A percentile compares a stretch with the other conserved stretches of the same genome.
Conservation (phyloP, 2,797 vertebrate genomes). For the Natrix natrix region DNA sequence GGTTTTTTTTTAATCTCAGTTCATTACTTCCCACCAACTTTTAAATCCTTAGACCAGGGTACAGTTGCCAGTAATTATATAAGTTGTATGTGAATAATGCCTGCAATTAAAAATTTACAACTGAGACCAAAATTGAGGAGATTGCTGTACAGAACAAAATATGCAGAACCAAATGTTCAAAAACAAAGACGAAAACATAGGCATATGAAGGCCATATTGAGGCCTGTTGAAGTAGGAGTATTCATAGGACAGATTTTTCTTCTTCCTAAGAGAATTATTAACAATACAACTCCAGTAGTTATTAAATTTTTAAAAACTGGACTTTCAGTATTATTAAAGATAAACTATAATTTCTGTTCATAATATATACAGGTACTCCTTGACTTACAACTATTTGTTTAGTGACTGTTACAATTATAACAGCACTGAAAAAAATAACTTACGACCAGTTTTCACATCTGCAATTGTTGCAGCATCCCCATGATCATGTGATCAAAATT, state of each 20-base stretch:
- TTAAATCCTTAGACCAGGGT: background rate
- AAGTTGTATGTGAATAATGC: background rate
- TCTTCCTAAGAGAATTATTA: background rate
- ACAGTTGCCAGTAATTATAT: background rate
- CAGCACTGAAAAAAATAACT: background rate
- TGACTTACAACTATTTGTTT: background rate
- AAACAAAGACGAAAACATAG: slow-evolving; percentile 12
- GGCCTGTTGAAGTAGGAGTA: slow-evolving; percentile 3
- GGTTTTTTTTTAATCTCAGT: background rate
- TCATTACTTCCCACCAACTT: background rate
- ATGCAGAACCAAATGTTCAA: slow-evolving; percentile 26
- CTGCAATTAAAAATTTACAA: background rate
- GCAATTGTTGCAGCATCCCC: background rate
- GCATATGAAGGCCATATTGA: slow-evolving; percentile 22
- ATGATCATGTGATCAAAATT: background rate
- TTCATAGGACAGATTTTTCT: background rate
- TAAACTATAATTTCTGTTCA: background rate
- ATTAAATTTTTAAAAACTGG: background rate
- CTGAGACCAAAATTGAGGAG: background rate
- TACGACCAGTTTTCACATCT: background rate
- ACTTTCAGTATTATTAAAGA: background rate
- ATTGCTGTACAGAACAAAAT: slow-evolving; percentile 8
- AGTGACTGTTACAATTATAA: background rate
- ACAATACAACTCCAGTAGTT: background rate
- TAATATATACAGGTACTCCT: background rate